Evolutionary conservation across 2,113 vertebrate species (phyloP).

Genomic region (Manacus vitellinus): DNA sequence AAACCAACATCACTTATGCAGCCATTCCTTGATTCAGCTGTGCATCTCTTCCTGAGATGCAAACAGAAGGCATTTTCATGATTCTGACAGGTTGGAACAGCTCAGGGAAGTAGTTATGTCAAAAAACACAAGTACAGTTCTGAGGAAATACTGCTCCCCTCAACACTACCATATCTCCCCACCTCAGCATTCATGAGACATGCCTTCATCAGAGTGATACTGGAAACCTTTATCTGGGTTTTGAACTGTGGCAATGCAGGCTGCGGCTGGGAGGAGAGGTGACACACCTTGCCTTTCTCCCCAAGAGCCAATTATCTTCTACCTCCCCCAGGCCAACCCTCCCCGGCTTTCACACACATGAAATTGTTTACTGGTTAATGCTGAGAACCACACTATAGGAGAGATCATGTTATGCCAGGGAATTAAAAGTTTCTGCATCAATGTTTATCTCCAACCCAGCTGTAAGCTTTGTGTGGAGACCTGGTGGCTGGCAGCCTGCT

Average conservation of each 20-base stretch:
- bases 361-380: not conserved
- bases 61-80: constrained; percentile 60
- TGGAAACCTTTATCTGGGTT: not conserved
- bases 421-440: not conserved
- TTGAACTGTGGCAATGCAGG: not conserved
- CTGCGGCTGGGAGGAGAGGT: not conserved
- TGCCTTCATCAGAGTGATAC: not conserved
- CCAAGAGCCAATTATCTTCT: not conserved
- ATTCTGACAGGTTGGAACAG: constrained; percentile 52
- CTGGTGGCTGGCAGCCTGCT: not conserved
- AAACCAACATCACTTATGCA: constrained; percentile 77
- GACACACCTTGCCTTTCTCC: not conserved
- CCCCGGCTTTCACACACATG: not conserved
- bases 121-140: constrained; percentile 15
- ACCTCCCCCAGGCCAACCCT: not conserved
- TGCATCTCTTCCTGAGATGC: constrained; percentile 57
- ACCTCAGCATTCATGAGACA: not conserved
- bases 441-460: not conserved
- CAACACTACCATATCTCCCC: not conserved
- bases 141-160: constrained; percentile 26
- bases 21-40: constrained; percentile 66
- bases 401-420: fast-evolving
- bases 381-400: fast-evolving
- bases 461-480: not conserved
- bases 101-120: constrained; percentile 39